Percentiles rank a stretch among this genome's conserved stretches.
Conservation (phyloP, 2,888 invertebrate species). For the Drosophila incognita region DNA sequence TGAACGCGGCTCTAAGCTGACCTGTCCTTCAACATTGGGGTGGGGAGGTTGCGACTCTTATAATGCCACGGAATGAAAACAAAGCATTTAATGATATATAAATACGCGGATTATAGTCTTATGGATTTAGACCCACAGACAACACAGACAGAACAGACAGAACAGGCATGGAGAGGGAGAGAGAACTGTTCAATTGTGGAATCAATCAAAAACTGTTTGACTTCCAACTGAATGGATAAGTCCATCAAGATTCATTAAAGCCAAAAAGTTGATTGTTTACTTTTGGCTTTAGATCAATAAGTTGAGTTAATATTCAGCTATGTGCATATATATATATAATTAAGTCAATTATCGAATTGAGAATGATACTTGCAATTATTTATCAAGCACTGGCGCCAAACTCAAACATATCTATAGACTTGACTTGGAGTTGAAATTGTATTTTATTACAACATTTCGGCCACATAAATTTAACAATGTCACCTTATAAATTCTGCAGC, state of each 20-base stretch:
- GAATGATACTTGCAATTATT: constrained; percentile 67
- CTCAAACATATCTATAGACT: background rate
- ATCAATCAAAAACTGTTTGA: constrained; percentile 39
- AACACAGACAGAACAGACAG: background rate
- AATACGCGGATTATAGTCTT: constrained; percentile 37
- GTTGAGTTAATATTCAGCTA: constrained; percentile 8
- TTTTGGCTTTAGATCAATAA: constrained; percentile 26
- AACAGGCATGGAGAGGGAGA: background rate
- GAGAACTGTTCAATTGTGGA: constrained; percentile 27
- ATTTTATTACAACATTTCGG: constrained; percentile 67
- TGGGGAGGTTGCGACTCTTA: constrained; percentile 21
- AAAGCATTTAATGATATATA: constrained; percentile 58
- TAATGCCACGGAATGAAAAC: constrained; percentile 40
- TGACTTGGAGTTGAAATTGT: constrained; percentile 29
- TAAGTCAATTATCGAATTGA: constrained; percentile 54
- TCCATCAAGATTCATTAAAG: constrained; percentile 47
- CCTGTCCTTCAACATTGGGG: constrained; percentile 51
- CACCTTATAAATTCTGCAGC: constrained; percentile 76
- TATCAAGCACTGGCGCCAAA: constrained; percentile 66
- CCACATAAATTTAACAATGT: constrained; percentile 78
- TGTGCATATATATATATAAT: constrained; percentile 42
- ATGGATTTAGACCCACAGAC: constrained; percentile 19
- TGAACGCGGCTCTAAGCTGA: constrained; percentile 35
- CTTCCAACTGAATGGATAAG: constrained; percentile 19
- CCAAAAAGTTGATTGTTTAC: constrained; percentile 16